phyloP scores from a whole-genome alignment of 2,113 vertebrate genomes.

The Lasiurus cinereus region DNA sequence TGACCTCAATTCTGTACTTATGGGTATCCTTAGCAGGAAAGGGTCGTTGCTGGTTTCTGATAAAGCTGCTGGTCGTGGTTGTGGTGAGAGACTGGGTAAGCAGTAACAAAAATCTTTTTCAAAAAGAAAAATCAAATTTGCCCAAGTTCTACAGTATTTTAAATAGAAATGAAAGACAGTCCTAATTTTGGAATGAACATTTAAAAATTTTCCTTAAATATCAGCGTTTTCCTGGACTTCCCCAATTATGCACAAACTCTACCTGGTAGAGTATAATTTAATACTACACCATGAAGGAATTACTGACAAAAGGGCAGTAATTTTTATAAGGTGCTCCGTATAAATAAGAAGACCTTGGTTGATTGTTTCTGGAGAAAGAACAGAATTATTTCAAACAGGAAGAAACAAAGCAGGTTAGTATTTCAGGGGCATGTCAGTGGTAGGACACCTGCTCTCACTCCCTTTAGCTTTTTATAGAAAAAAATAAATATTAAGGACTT shows the following conservation, averaged over 20 bases:
- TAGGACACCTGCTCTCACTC: not conserved
- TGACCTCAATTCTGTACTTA: conserved; percentile 27
- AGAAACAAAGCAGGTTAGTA: conserved; percentile 34
- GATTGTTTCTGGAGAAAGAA: conserved; percentile 50
- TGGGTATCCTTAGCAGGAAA: not conserved
- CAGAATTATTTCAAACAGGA: conserved; percentile 41
- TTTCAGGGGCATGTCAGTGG: not conserved
- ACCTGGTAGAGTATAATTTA: conserved; percentile 26
- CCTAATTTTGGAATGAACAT: conserved; percentile 27
- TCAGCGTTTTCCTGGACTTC: conserved; percentile 33
- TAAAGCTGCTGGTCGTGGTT: not conserved
- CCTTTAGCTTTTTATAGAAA: conserved; percentile 7
- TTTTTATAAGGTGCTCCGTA: not conserved
- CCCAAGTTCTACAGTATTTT: conserved; percentile 32
- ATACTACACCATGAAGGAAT: not conserved
- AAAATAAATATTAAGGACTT: conserved; percentile 16
- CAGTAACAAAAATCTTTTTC: conserved; percentile 32
- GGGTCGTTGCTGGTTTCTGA: not conserved
- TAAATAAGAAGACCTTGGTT: not conserved
- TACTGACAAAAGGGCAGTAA: not conserved
- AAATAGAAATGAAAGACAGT: conserved; percentile 32
- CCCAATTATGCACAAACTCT: not conserved
- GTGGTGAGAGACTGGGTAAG: not conserved
- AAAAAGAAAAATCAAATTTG: conserved; percentile 41
- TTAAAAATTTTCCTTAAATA: conserved; percentile 39